Evolutionary conservation across 2,797 vertebrate species (phyloP).

Genomic region (Falco berigora): DNA sequence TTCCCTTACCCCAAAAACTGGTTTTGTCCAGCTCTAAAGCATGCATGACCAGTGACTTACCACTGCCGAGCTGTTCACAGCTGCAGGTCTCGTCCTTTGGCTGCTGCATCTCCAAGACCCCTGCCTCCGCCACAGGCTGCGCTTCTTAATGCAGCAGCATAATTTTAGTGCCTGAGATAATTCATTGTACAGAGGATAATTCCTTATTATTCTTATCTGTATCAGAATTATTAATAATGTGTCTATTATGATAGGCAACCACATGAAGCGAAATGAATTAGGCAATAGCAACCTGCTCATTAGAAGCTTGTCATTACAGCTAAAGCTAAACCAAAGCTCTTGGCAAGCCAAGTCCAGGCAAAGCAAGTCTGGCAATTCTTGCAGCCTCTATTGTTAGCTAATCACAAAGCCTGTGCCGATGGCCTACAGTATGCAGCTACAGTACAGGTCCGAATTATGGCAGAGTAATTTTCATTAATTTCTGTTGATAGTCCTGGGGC

Average conservation of each 20-base stretch:
- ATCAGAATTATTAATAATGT: not conserved
- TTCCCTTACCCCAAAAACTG: not conserved
- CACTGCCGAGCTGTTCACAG: not conserved
- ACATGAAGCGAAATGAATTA: not conserved
- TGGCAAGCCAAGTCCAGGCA: not conserved
- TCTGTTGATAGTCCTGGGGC: no score
- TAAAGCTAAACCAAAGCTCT: not conserved
- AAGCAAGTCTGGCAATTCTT: not conserved
- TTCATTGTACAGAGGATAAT: not conserved
- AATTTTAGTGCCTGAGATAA: not conserved
- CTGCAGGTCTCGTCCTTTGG: not conserved
- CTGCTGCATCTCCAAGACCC: not conserved
- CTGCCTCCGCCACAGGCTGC: not conserved
- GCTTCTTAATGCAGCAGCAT: fast-evolving
- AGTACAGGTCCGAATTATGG: no score
- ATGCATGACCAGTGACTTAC: not conserved
- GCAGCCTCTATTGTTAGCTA: not conserved
- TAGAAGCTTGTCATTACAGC: not conserved
- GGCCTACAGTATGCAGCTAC: not conserved
- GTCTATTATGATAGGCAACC: not conserved
- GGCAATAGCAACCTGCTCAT: not conserved
- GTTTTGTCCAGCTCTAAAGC: not conserved
- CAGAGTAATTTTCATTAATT: not conserved
- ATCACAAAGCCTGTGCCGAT: not conserved
- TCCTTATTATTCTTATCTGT: not conserved